phyloP scores from a whole-genome alignment of 1,140 invertebrate genomes.

The Papilio polytes region DNA sequence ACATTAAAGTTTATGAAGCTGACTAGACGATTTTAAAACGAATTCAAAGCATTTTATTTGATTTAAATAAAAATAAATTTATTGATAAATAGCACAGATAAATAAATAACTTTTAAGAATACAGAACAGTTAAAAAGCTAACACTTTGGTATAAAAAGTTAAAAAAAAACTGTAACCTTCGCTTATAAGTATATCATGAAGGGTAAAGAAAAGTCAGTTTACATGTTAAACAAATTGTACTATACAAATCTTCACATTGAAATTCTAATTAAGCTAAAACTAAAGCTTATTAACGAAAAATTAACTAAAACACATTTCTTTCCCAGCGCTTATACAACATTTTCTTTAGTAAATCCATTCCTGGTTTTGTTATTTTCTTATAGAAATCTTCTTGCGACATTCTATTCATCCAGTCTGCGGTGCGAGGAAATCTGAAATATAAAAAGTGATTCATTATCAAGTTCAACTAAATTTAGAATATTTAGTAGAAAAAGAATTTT shows the following conservation, averaged over 20 bases:
- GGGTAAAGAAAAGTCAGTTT: background rate
- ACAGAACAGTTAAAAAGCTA: too few relatives aligned
- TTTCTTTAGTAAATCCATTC: conserved; percentile 35
- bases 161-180: too few relatives aligned
- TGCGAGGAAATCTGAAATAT: conserved; percentile 54
- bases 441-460: background rate
- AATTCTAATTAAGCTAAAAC: background rate
- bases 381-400: conserved; percentile 49
- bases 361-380: conserved; percentile 46
- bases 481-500: too few relatives aligned
- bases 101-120: too few relatives aligned
- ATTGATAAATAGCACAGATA: too few relatives aligned
- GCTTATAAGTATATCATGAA: too few relatives aligned
- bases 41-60: too few relatives aligned
- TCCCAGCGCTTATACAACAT: conserved; percentile 46
- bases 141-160: too few relatives aligned
- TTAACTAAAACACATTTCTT: conserved; percentile 45
- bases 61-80: too few relatives aligned
- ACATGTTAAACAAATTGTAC: background rate
- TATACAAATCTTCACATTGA: background rate
- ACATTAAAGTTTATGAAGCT: background rate
- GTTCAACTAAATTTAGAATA: too few relatives aligned
- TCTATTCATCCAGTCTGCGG: conserved; percentile 48
- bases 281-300: background rate
- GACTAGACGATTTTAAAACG: too few relatives aligned